Evolutionary conservation across 1,140 invertebrate genomes (phyloP).

Genomic region (Microplitis demolitor): DNA sequence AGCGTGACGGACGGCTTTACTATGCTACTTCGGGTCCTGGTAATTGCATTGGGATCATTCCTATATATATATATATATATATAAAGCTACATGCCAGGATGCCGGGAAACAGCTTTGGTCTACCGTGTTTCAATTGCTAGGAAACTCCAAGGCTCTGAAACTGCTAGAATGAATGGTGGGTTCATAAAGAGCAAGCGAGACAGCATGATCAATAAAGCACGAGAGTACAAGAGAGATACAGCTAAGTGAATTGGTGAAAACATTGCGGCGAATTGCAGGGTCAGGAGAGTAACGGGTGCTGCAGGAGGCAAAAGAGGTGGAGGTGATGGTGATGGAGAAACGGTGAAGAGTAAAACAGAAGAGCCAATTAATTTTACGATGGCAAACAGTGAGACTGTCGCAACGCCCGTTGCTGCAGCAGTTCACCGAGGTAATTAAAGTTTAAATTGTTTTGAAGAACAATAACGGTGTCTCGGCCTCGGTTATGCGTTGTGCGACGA

Average conservation of each 20-base stretch:
- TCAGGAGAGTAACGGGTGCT: background rate
- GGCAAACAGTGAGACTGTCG: slow-evolving; percentile 51
- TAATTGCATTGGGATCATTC: slow-evolving; percentile 47
- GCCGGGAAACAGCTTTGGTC: slow-evolving; percentile 40
- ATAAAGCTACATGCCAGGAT: slow-evolving; percentile 21
- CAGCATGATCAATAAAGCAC: background rate
- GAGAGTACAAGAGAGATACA: slow-evolving; percentile 14
- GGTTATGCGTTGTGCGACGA: slow-evolving; percentile 3
- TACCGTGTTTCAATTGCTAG: slow-evolving; percentile 35
- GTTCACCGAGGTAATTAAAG: slow-evolving; percentile 52
- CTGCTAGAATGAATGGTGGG: background rate
- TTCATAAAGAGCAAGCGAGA: background rate
- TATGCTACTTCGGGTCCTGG: slow-evolving; percentile 19
- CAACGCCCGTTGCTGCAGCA: slow-evolving; percentile 46
- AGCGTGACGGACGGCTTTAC: slow-evolving; percentile 37
- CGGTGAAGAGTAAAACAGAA: slow-evolving; percentile 28
- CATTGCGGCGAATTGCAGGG: background rate
- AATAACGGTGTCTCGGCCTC: slow-evolving; percentile 37
- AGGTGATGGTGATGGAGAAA: background rate
- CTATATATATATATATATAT: too few species aligned
- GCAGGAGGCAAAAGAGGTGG: too few species aligned
- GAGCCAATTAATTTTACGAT: slow-evolving; percentile 52
- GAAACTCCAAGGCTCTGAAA: slow-evolving; percentile 8
- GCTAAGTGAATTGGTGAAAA: slow-evolving; percentile 12
- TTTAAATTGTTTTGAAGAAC: slow-evolving; percentile 53